Evolutionary conservation across 2,888 invertebrate species (phyloP).

Genomic region (Drosophila meridiana): DNA sequence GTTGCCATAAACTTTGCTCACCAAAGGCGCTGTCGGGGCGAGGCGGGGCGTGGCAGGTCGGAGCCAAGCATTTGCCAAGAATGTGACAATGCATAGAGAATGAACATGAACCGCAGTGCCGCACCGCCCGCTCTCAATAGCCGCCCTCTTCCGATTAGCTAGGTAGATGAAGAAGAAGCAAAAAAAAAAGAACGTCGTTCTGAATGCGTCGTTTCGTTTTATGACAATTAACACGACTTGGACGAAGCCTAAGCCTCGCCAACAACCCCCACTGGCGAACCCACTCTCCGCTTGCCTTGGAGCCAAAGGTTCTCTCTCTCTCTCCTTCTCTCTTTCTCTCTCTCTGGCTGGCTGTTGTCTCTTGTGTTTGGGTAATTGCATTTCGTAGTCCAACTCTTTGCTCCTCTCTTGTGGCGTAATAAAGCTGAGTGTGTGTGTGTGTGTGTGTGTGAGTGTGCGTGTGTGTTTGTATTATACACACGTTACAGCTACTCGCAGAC

Average conservation of each 20-base stretch:
- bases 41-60: not conserved
- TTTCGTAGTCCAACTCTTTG: slow-evolving; percentile 17
- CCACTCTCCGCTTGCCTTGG: not conserved
- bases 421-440: slow-evolving; percentile 46
- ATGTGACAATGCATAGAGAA: slow-evolving; percentile 57
- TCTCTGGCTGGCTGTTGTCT: not conserved
- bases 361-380: slow-evolving; percentile 22
- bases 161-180: not conserved
- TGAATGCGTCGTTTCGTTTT: slow-evolving; percentile 69
- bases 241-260: not conserved
- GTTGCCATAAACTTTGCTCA: slow-evolving; percentile 66
- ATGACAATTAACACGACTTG: slow-evolving; percentile 72
- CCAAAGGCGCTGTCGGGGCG: not conserved
- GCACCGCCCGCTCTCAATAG: slow-evolving; percentile 14
- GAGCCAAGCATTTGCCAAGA: slow-evolving; percentile 49
- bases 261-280: not conserved
- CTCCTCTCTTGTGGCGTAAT: slow-evolving; percentile 57
- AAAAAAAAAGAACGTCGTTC: slow-evolving; percentile 24
- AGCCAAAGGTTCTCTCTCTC: not conserved
- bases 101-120: slow-evolving; percentile 42
- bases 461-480: slow-evolving; percentile 32
- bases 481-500: slow-evolving; percentile 40
- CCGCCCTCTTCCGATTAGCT: not conserved
- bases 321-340: not conserved
- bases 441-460: not conserved